Percentiles rank a stretch among this genome's conserved stretches.
Conservation (phyloP, 2,113 vertebrate species). For the Rhynchopsitta pachyrhyncha region DNA sequence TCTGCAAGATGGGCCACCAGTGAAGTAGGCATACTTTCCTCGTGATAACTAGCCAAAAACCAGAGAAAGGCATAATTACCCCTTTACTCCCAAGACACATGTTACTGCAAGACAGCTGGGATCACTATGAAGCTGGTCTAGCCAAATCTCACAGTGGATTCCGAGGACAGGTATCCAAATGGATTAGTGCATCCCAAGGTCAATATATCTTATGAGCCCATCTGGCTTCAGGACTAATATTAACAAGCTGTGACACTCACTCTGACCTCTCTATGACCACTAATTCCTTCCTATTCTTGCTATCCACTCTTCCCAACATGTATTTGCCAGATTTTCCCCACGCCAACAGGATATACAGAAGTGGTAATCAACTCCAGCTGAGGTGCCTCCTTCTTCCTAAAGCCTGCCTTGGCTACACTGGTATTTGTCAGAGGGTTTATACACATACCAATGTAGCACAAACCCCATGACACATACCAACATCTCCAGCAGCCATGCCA, state of each 20-base stretch:
- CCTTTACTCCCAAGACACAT: background rate
- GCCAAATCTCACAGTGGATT: background rate
- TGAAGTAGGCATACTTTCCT: background rate
- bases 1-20: background rate
- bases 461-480: background rate
- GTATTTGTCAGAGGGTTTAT: constrained; percentile 6
- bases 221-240: background rate
- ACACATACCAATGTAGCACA: background rate
- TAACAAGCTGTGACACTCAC: constrained; percentile 8
- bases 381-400: constrained; percentile 14
- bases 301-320: background rate
- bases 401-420: background rate
- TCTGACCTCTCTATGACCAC: constrained; percentile 19
- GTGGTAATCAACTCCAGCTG: constrained; percentile 28
- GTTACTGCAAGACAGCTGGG: background rate
- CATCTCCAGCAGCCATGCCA: background rate
- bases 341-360: background rate
- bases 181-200: background rate
- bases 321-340: constrained; percentile 38
- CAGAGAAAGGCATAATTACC: background rate
- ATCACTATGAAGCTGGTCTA: background rate
- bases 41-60: background rate
- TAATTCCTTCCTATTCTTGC: constrained; percentile 16
- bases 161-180: background rate
- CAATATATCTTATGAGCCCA: background rate